phyloP scores from a whole-genome alignment of 2,113 vertebrate genomes.

The Strigops habroptila region DNA sequence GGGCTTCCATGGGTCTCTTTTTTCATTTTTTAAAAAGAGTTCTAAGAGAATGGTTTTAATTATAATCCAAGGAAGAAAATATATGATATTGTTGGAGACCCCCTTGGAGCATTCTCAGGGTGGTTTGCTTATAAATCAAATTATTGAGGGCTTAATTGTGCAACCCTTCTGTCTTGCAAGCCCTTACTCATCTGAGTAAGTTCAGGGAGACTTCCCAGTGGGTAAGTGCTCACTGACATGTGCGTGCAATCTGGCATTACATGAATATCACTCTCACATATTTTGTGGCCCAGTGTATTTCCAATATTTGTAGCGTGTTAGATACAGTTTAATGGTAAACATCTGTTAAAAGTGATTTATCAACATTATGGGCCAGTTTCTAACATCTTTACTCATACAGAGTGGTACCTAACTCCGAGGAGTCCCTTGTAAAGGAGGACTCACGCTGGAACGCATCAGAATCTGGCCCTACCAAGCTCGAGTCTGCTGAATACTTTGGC shows the following conservation, averaged over 20 bases:
- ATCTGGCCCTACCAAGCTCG: neutral
- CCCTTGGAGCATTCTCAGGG: constrained; percentile 52
- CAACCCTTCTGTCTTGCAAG: constrained; percentile 51
- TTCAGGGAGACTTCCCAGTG: constrained; percentile 46
- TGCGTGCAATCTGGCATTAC: constrained; percentile 56
- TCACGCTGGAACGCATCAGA: neutral
- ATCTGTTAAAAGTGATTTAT: constrained; percentile 51
- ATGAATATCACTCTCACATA: constrained; percentile 46
- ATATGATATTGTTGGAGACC: constrained; percentile 50
- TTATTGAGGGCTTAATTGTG: constrained; percentile 58
- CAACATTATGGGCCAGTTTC: neutral
- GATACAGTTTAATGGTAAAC: constrained; percentile 56
- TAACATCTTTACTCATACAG: neutral
- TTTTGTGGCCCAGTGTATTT: constrained; percentile 44
- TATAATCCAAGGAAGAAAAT: constrained; percentile 38
- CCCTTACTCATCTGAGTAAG: constrained; percentile 50
- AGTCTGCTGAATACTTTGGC: neutral
- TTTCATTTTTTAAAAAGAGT: neutral
- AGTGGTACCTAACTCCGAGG: neutral
- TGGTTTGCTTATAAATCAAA: constrained; percentile 61
- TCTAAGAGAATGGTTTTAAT: constrained; percentile 40
- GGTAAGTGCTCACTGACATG: constrained; percentile 38
- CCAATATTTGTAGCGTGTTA: constrained; percentile 49
- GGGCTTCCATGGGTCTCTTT: neutral
- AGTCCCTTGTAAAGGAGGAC: neutral